phyloP scores from a whole-genome alignment of 2,113 vertebrate genomes.

The Sakesphorus luctuosus region DNA sequence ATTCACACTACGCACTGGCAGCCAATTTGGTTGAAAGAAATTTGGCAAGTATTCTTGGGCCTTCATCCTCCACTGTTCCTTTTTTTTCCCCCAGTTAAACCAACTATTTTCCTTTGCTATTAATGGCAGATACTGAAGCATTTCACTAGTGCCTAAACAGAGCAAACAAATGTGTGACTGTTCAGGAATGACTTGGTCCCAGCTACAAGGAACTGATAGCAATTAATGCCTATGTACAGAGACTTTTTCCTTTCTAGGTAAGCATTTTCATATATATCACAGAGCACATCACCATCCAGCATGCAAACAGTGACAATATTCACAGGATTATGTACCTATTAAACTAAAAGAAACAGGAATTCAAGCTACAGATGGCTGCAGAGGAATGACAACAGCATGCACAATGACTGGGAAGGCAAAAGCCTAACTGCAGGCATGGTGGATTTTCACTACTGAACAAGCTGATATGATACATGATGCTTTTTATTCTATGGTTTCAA shows the following conservation, averaged over 20 bases:
- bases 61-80: background rate
- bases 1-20: slow-evolving; percentile 9
- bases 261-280: background rate
- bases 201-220: background rate
- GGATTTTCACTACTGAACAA: background rate
- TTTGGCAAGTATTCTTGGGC: slow-evolving; percentile 38
- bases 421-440: background rate
- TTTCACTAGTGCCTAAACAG: background rate
- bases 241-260: background rate
- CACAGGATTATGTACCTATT: background rate
- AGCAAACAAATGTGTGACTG: background rate
- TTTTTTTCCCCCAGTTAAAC: background rate
- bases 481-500: background rate
- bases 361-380: background rate
- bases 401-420: background rate
- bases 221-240: background rate
- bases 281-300: background rate
- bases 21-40: slow-evolving; percentile 15
- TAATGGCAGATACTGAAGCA: slow-evolving; percentile 12
- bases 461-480: too few relatives aligned
- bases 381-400: background rate
- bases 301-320: background rate
- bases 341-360: background rate
- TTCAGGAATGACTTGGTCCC: background rate
- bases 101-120: background rate